phyloP scores from a whole-genome alignment of 2,797 vertebrate species.

The Pseudochirops corinnae region DNA sequence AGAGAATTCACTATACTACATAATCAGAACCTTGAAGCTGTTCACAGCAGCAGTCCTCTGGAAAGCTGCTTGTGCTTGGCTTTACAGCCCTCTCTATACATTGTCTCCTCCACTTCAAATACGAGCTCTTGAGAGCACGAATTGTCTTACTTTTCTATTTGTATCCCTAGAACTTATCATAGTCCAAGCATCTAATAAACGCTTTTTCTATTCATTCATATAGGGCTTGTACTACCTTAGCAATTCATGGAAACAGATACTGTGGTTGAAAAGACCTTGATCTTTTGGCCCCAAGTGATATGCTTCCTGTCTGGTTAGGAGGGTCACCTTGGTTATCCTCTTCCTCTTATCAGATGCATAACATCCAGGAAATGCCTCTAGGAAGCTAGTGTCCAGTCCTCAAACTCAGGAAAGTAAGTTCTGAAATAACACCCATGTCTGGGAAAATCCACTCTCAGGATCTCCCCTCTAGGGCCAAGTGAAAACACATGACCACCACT shows the following conservation, averaged over 20 bases:
- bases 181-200: background rate
- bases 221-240: background rate
- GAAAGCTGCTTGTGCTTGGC: too few relatives aligned
- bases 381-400: background rate
- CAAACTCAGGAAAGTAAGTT: background rate
- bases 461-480: background rate
- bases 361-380: background rate
- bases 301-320: background rate
- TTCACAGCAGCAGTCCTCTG: too few relatives aligned
- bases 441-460: background rate
- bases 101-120: background rate
- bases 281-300: background rate
- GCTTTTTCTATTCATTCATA: background rate
- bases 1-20: too few relatives aligned
- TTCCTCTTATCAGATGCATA: background rate
- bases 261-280: background rate
- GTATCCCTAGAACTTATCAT: background rate
- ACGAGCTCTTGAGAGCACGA: background rate
- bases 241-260: background rate
- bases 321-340: background rate
- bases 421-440: background rate
- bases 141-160: background rate
- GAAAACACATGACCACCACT: background rate
- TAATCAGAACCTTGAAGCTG: too few relatives aligned
- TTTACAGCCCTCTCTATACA: background rate